These are phyloP conservation scores for Bembecia ichneumoniformis DNA, from an alignment of 2,888 invertebrate species.

Conservation along the genomic window DNA sequence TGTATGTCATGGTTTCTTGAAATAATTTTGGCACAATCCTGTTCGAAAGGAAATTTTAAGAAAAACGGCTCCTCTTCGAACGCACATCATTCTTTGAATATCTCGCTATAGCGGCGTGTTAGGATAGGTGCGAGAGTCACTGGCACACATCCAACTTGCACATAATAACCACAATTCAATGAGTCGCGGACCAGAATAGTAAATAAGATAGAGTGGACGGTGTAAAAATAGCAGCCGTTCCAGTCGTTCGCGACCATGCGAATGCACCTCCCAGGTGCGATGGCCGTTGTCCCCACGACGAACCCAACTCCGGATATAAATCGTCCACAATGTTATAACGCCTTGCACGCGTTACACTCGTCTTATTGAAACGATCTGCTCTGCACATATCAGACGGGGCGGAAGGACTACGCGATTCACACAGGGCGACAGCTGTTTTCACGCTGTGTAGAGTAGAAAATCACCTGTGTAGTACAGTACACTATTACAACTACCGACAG, in stretches of 20 bases:
- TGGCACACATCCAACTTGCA: conserved; percentile 69
- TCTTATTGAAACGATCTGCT: too few relatives aligned
- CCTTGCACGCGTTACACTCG: too few relatives aligned
- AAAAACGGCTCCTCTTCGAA: too few relatives aligned
- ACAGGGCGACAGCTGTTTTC: too few relatives aligned
- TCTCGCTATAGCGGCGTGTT: conserved; percentile 58
- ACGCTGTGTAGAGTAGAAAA: too few relatives aligned
- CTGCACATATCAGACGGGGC: too few relatives aligned
- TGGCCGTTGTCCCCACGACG: conserved; percentile 51
- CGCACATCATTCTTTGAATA: conserved; percentile 54
- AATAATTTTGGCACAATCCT: too few relatives aligned
- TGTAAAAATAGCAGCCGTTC: conserved; percentile 67
- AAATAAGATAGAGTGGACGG: conserved; percentile 69
- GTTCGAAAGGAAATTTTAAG: too few relatives aligned
- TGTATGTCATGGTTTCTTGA: too few relatives aligned
- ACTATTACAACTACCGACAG: too few relatives aligned
- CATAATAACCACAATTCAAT: conserved; percentile 73
- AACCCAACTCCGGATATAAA: background rate
- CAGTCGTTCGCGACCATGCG: conserved; percentile 54
- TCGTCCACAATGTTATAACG: background rate
- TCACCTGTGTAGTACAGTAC: too few relatives aligned
- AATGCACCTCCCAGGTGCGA: conserved; percentile 61
- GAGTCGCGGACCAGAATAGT: conserved; percentile 72
- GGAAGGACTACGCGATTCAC: too few relatives aligned
- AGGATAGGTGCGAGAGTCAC: conserved; percentile 53